Percentiles rank a stretch among this genome's conserved stretches.
Conservation (phyloP, 2,888 invertebrate species). For the Drosophila limbata region DNA sequence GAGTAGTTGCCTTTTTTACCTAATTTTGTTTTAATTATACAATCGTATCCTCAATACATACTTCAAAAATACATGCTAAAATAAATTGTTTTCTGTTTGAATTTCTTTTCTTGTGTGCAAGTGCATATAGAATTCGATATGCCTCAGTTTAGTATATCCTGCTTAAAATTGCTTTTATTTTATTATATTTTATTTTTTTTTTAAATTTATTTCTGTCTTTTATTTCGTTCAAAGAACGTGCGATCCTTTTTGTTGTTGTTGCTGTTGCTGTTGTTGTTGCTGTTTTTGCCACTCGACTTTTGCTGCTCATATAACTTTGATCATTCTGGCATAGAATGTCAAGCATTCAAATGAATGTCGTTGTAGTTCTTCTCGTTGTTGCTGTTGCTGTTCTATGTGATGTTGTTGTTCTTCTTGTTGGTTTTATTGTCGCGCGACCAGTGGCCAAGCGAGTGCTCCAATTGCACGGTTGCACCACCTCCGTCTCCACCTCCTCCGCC, state of each 20-base stretch:
- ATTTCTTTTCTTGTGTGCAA: not conserved
- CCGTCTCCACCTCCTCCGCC: not conserved
- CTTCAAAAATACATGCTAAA: no score
- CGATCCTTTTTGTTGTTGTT: constrained; percentile 35
- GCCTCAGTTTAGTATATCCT: constrained; percentile 13
- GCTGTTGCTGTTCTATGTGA: constrained; percentile 3
- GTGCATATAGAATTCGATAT: constrained; percentile 37
- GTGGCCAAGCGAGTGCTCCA: constrained; percentile 27
- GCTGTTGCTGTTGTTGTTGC: not conserved
- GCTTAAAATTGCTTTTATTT: constrained; percentile 29
- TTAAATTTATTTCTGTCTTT: constrained; percentile 34
- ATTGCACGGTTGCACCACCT: constrained; percentile 26
- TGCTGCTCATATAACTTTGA: constrained; percentile 62
- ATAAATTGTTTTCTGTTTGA: no score
- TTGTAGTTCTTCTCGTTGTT: constrained; percentile 7
- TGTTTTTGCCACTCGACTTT: not conserved
- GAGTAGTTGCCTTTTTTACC: no score
- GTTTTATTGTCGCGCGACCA: constrained; percentile 52
- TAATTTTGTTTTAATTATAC: no score
- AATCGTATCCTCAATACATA: no score
- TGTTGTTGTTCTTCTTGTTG: constrained; percentile 7
- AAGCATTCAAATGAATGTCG: constrained; percentile 70
- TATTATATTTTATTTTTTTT: constrained; percentile 14
- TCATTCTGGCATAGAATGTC: constrained; percentile 64
- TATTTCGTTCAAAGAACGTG: constrained; percentile 57